A percentile compares a stretch with the other conserved stretches of the same genome.
These are phyloP conservation scores for Oscheius sp. DNA, from an alignment of 2,888 invertebrate genomes.

Conservation along the genomic window DNA sequence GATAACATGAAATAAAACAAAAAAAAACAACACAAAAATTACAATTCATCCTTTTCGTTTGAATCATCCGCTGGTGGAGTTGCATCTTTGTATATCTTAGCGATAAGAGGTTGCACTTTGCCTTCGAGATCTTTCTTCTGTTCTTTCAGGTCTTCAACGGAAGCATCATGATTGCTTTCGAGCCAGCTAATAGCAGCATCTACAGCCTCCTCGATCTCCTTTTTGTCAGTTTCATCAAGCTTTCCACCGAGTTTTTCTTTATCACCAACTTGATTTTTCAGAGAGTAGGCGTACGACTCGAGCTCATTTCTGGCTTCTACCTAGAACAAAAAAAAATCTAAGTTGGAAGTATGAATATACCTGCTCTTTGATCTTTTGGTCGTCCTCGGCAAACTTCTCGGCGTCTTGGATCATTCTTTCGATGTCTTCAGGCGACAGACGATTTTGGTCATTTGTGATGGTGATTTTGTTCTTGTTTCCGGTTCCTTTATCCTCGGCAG, in stretches of 20 bases:
- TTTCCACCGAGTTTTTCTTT: slow-evolving; percentile 94
- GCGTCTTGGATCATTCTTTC: slow-evolving; percentile 99
- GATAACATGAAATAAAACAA: too few relatives aligned
- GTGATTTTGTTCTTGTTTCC: slow-evolving; percentile 98
- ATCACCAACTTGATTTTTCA: slow-evolving; percentile 89
- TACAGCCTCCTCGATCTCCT: slow-evolving; percentile 91
- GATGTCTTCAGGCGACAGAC: slow-evolving; percentile 95
- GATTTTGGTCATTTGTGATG: slow-evolving; percentile 86
- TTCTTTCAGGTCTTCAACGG: slow-evolving; percentile 77
- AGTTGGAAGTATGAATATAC: slow-evolving; percentile 6
- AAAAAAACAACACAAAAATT: slow-evolving; percentile 35
- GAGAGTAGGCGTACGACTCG: slow-evolving; percentile 94
- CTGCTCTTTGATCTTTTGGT: slow-evolving; percentile 81
- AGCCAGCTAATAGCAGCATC: slow-evolving; percentile 97
- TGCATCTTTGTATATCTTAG: slow-evolving; percentile 84
- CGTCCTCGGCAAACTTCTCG: slow-evolving; percentile 97
- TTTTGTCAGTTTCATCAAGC: slow-evolving; percentile 85
- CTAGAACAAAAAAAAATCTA: slow-evolving; percentile 11
- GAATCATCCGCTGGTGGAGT: slow-evolving; percentile 39
- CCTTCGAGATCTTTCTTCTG: slow-evolving; percentile 84
- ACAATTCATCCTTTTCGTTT: slow-evolving; percentile 69
- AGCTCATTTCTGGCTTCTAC: slow-evolving; percentile 94
- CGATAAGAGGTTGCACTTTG: slow-evolving; percentile 94
- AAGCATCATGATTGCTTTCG: slow-evolving; percentile 82
- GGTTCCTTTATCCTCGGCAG: slow-evolving; percentile 98